A percentile compares a stretch with the other conserved stretches of the same genome.
Evolutionary conservation across 2,797 vertebrate species (phyloP).

Genomic region (Phoxinus dragarum): DNA sequence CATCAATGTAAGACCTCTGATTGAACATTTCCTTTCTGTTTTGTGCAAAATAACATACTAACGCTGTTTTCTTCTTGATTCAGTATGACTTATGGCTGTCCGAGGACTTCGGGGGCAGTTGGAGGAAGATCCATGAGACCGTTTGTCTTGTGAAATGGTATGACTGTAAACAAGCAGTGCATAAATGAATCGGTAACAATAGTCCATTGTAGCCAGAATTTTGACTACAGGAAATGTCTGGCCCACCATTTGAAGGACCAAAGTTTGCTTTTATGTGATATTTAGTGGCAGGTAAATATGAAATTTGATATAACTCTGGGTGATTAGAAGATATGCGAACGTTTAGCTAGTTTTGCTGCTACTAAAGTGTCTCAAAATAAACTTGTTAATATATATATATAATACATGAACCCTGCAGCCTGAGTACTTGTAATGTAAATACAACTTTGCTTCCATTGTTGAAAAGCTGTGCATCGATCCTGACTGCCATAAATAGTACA

Average conservation of each 20-base stretch:
- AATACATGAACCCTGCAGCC: neutral
- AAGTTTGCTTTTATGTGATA: neutral
- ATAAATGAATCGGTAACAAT: neutral
- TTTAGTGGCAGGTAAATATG: neutral
- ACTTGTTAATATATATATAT: too few species aligned
- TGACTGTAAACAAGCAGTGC: slow-evolving; percentile 60
- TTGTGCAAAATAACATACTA: neutral
- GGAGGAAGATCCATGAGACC: slow-evolving; percentile 86
- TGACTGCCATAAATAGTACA: neutral
- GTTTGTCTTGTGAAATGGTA: slow-evolving; percentile 95
- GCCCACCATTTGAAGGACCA: neutral
- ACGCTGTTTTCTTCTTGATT: neutral
- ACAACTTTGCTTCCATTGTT: neutral
- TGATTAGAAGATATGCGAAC: neutral
- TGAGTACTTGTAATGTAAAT: neutral
- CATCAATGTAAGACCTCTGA: slow-evolving; percentile 74
- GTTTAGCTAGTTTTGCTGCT: neutral
- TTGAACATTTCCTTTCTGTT: too few species aligned
- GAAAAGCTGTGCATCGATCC: neutral
- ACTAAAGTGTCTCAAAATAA: neutral
- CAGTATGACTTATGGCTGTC: slow-evolving; percentile 93
- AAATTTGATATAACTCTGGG: neutral
- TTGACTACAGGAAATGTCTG: neutral
- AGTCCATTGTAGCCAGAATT: neutral
- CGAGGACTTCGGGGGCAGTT: slow-evolving; percentile 85